Evolutionary conservation across 2,888 invertebrate species (phyloP).

Genomic region (Eilema griseolum): DNA sequence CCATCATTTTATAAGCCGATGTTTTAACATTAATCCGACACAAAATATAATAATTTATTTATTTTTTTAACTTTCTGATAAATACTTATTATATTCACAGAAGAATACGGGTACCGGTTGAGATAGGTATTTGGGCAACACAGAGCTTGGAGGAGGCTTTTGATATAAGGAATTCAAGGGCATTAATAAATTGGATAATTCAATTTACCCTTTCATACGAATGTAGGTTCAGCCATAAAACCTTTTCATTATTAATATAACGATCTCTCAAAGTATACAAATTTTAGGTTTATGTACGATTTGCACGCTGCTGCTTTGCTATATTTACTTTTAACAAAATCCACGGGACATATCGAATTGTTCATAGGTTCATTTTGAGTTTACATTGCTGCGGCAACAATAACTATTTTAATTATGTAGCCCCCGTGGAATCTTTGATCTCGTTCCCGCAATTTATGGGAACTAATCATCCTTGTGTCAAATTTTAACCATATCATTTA

Average conservation of each 20-base stretch:
- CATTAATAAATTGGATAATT: conserved; percentile 34
- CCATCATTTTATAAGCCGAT: conserved; percentile 83
- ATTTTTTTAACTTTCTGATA: conserved; percentile 61
- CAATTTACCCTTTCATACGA: conserved; percentile 34
- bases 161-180: not conserved
- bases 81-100: not conserved
- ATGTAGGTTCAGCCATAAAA: conserved; percentile 36
- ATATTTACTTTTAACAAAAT: not conserved
- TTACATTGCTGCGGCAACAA: not conserved
- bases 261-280: conserved; percentile 35
- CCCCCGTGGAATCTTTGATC: too few species aligned
- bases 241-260: conserved; percentile 38
- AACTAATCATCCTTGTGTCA: too few species aligned
- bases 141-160: conserved; percentile 5
- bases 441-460: too few species aligned
- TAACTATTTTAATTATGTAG: too few species aligned
- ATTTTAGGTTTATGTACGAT: conserved; percentile 39
- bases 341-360: conserved; percentile 7
- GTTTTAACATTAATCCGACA: conserved; percentile 79
- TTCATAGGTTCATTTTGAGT: not conserved
- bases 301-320: conserved; percentile 35
- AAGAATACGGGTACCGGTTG: not conserved
- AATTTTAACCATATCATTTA: too few species aligned
- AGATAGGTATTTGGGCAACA: not conserved
- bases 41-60: conserved; percentile 67